Conservation (phyloP, 2,797 vertebrate species). For the Acestrorhynchus altus region DNA sequence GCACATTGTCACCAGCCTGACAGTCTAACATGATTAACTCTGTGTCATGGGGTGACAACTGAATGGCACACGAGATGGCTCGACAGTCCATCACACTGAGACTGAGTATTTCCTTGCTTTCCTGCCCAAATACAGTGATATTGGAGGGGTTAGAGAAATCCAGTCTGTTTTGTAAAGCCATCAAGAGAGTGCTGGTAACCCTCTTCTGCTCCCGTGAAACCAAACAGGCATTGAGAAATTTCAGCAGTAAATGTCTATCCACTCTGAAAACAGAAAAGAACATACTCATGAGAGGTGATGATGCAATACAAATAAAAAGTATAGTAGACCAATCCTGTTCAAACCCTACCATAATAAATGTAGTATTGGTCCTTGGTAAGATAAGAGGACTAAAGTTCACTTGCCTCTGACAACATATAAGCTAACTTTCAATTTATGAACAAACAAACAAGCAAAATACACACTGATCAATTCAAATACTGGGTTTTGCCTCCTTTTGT, state of each 20-base stretch:
- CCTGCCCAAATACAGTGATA: slow-evolving; percentile 8
- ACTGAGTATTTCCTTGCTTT: slow-evolving; percentile 12
- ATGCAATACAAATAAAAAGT: not conserved
- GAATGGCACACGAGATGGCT: slow-evolving; percentile 41
- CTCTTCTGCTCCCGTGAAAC: slow-evolving; percentile 6
- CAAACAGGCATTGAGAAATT: slow-evolving; percentile 38
- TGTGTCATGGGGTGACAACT: slow-evolving; percentile 15
- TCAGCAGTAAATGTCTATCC: slow-evolving; percentile 51
- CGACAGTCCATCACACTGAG: slow-evolving; percentile 43
- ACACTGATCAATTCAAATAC: no score
- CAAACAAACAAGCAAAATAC: no score
- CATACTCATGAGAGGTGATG: not conserved
- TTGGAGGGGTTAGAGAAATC: slow-evolving; percentile 49
- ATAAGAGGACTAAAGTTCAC: not conserved
- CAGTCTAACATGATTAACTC: slow-evolving; percentile 53
- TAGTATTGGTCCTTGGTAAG: not conserved
- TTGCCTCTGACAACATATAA: not conserved
- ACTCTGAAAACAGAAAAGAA: slow-evolving; percentile 36
- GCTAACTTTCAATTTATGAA: no score
- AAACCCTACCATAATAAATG: no score
- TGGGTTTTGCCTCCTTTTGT: no score
- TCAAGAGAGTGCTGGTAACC: slow-evolving; percentile 33
- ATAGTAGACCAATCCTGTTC: not conserved
- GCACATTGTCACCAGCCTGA: slow-evolving; percentile 42
- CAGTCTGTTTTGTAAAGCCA: slow-evolving; percentile 47